Conservation (phyloP, 2,888 invertebrate species). For the Drosophila siamana region DNA sequence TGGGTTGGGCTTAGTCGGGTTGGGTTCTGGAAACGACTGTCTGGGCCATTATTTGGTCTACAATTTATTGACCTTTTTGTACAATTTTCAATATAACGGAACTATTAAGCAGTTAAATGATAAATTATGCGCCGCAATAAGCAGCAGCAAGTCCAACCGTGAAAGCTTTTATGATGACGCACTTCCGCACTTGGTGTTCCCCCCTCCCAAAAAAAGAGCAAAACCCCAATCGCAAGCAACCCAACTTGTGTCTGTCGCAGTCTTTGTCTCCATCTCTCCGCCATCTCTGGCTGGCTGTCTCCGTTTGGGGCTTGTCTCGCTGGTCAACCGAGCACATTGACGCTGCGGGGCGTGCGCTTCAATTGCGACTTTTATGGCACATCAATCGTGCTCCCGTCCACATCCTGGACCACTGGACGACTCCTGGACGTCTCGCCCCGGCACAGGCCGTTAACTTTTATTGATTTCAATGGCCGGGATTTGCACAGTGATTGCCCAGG, state of each 20-base stretch:
- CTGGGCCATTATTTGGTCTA: slow-evolving; percentile 58
- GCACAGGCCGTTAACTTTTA: slow-evolving; percentile 83
- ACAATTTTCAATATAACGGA: slow-evolving; percentile 76
- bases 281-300: too few species aligned
- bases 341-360: slow-evolving; percentile 79
- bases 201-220: not conserved
- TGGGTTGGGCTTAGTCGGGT: not conserved
- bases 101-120: slow-evolving; percentile 82
- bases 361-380: slow-evolving; percentile 82
- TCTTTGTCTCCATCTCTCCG: slow-evolving; percentile 21
- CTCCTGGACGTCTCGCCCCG: slow-evolving; percentile 8
- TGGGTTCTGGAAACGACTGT: slow-evolving; percentile 1
- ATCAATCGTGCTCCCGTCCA: slow-evolving; percentile 69
- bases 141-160: slow-evolving; percentile 58
- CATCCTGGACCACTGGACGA: slow-evolving; percentile 16
- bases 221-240: not conserved
- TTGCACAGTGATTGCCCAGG: slow-evolving; percentile 78
- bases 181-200: slow-evolving; percentile 70
- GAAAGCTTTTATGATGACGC: slow-evolving; percentile 82
- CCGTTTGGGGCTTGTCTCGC: slow-evolving; percentile 17
- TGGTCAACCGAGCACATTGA: slow-evolving; percentile 53
- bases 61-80: slow-evolving; percentile 69
- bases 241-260: slow-evolving; percentile 28
- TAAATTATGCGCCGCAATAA: slow-evolving; percentile 82
- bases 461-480: slow-evolving; percentile 83